Evolutionary conservation across 2,888 invertebrate species (phyloP).

Genomic region (Willowsia nigromaculata): DNA sequence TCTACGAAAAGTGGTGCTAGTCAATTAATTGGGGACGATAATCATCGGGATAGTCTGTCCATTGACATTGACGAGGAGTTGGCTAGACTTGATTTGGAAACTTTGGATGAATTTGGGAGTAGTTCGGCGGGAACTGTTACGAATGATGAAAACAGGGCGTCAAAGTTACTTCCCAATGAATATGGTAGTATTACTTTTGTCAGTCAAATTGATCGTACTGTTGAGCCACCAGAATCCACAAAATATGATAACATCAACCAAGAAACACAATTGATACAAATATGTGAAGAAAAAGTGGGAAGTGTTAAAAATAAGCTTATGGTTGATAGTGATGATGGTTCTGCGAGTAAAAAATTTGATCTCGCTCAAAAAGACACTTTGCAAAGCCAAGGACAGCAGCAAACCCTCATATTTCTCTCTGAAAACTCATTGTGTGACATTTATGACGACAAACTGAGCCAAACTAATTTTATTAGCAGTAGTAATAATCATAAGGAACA

Average conservation of each 20-base stretch:
- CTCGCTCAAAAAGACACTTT: background rate
- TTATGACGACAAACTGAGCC: constrained; percentile 26
- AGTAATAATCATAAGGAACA: background rate
- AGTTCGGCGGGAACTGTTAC: constrained; percentile 30
- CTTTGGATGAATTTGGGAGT: constrained; percentile 72
- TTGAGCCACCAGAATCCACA: background rate
- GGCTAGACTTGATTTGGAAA: constrained; percentile 75
- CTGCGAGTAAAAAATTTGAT: background rate
- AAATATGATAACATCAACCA: background rate
- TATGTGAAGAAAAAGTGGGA: background rate
- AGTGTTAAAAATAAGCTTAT: background rate
- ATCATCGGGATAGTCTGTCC: constrained; percentile 60
- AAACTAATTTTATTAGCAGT: constrained; percentile 8
- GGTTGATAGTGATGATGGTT: background rate
- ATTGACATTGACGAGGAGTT: constrained; percentile 77
- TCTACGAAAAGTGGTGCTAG: background rate
- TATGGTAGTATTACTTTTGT: background rate
- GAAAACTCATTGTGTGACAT: background rate
- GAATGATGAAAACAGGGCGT: background rate
- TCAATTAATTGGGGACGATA: background rate
- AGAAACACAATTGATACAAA: background rate
- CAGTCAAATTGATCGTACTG: background rate
- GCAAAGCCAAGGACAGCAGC: background rate
- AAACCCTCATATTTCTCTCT: constrained; percentile 32
- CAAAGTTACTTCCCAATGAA: no score